Percentiles rank a stretch among this genome's conserved stretches.
These are phyloP conservation scores for Brachionus calyciflorus DNA, from an alignment of 1,140 invertebrate species.

Conservation along the genomic window DNA sequence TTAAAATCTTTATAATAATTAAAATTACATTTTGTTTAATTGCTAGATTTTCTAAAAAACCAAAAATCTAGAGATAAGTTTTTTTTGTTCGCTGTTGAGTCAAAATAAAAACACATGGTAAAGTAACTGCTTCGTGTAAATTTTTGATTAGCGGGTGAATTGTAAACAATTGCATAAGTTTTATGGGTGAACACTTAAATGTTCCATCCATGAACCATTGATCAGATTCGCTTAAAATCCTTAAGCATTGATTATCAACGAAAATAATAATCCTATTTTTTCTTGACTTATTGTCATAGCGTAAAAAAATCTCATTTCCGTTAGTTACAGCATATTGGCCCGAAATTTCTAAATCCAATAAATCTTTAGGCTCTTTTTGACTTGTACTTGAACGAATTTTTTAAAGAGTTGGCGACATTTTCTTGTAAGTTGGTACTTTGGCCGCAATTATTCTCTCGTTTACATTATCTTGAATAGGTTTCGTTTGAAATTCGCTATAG, in stretches of 20 bases:
- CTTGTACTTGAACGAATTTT: not conserved
- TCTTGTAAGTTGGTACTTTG: not conserved
- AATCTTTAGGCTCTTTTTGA: not conserved
- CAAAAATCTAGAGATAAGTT: not conserved
- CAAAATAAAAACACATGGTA: constrained; percentile 11
- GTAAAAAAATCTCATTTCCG: not conserved
- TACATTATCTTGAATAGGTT: not conserved
- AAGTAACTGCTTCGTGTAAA: not conserved
- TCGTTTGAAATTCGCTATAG: not conserved
- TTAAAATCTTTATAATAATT: no score
- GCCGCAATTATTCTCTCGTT: not conserved
- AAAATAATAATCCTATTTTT: not conserved
- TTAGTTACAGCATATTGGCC: no score
- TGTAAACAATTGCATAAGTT: constrained; percentile 7
- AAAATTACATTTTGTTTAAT: not conserved
- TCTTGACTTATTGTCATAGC: not conserved
- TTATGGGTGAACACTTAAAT: not conserved
- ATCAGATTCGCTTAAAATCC: not conserved
- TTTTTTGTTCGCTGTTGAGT: not conserved
- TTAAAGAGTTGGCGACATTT: not conserved
- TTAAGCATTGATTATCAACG: not conserved
- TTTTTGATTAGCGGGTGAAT: not conserved
- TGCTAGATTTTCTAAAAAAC: not conserved
- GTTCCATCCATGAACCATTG: no score
- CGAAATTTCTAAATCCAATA: no score